phyloP scores from a whole-genome alignment of 2,113 vertebrate species.

The Leuciscus idus region DNA sequence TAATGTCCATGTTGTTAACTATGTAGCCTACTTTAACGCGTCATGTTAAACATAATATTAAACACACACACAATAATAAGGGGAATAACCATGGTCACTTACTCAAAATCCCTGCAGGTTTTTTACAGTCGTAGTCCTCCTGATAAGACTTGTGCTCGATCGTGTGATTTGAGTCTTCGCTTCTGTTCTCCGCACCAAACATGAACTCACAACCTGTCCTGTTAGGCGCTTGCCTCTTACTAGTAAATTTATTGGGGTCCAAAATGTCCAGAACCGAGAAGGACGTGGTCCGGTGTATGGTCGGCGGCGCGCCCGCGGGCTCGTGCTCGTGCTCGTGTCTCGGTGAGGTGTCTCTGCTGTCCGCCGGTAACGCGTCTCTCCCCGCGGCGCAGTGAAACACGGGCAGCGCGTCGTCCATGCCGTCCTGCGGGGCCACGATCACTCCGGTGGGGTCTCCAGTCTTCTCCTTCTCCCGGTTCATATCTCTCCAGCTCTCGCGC shows the following conservation, averaged over 20 bases:
- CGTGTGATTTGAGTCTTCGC: conserved; percentile 68
- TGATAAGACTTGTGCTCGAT: conserved; percentile 70
- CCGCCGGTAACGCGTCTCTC: conserved; percentile 78
- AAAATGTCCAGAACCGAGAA: conserved; percentile 98
- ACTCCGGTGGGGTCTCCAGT: conserved; percentile 75
- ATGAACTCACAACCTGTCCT: conserved; percentile 71
- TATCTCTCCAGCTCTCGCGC: conserved; percentile 50
- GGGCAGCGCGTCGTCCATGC: conserved; percentile 79
- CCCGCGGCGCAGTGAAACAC: conserved; percentile 75
- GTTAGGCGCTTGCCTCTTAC: conserved; percentile 76
- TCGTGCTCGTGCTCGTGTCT: conserved; percentile 79
- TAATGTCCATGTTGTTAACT: not conserved
- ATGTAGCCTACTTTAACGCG: too few relatives aligned
- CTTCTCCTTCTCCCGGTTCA: conserved; percentile 82
- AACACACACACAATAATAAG: not conserved
- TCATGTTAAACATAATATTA: not conserved
- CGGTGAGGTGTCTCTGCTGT: conserved; percentile 79
- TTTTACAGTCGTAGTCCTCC: conserved; percentile 80
- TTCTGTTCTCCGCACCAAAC: conserved; percentile 66
- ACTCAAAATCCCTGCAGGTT: conserved; percentile 75
- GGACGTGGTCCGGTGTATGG: conserved; percentile 88
- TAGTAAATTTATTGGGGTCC: conserved; percentile 96
- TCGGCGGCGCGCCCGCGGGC: conserved; percentile 70
- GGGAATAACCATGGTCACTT: conserved; percentile 63
- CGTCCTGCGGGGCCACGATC: conserved; percentile 72